Evolutionary conservation across 2,113 vertebrate genomes (phyloP).

Genomic region (Heptranchias perlo): DNA sequence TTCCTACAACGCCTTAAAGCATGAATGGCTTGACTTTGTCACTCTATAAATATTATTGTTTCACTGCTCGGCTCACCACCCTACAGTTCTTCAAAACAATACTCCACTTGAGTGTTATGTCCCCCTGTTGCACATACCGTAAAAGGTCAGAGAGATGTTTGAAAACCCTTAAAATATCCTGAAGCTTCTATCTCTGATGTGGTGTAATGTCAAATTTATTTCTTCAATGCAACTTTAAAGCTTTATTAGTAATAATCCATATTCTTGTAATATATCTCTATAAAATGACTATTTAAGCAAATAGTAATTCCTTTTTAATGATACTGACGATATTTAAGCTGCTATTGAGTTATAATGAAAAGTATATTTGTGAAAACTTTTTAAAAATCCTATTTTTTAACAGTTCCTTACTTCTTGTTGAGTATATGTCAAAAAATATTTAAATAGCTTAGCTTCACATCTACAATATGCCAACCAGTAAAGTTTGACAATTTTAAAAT

Average conservation of each 20-base stretch:
- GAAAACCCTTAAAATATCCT: background rate
- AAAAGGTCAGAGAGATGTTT: background rate
- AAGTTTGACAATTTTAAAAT: background rate
- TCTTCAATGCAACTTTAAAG: background rate
- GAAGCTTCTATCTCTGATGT: background rate
- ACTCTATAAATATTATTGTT: background rate
- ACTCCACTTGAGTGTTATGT: background rate
- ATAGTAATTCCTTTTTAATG: background rate
- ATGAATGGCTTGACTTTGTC: background rate
- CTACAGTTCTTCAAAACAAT: slow-evolving; percentile 6
- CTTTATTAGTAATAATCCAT: background rate
- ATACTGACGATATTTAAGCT: background rate
- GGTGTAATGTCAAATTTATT: background rate
- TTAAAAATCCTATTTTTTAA: background rate
- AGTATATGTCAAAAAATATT: background rate
- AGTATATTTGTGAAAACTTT: background rate
- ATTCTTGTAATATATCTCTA: background rate
- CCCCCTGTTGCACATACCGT: background rate
- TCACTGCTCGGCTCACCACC: background rate
- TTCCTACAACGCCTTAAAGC: background rate
- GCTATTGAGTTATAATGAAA: background rate
- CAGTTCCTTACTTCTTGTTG: background rate
- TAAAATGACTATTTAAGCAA: background rate
- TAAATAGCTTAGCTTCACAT: background rate
- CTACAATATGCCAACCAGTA: background rate